A percentile compares a stretch with the other conserved stretches of the same genome.
phyloP scores from a whole-genome alignment of 2,113 vertebrate species.

The Sminthopsis crassicaudata region DNA sequence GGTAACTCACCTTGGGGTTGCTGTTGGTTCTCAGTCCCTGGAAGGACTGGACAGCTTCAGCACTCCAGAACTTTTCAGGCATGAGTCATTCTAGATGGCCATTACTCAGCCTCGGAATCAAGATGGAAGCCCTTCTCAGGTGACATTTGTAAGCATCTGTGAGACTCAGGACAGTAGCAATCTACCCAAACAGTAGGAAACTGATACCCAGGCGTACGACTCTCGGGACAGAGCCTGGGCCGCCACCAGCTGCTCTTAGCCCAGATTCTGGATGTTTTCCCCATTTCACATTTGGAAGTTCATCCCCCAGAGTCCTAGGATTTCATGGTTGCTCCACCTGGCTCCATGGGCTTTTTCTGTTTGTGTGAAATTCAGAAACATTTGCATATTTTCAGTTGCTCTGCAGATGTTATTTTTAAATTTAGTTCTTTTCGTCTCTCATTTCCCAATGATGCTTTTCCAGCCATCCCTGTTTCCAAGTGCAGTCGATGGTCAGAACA shows the following conservation, averaged over 20 bases:
- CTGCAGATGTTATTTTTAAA: neutral
- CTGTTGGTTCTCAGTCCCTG: neutral
- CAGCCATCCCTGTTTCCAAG: neutral
- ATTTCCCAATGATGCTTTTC: neutral
- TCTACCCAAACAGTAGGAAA: neutral
- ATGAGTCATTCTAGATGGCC: neutral
- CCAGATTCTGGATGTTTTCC: neutral
- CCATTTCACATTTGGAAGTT: neutral
- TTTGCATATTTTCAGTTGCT: slow-evolving; percentile 29
- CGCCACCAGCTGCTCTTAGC: too few species aligned
- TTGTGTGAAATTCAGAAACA: neutral
- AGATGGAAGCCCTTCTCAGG: neutral
- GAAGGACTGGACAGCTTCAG: neutral
- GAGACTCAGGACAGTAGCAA: neutral
- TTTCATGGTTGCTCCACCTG: neutral
- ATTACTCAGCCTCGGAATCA: neutral
- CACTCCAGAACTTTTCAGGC: neutral
- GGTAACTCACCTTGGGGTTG: neutral
- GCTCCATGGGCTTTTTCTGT: neutral
- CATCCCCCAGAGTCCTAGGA: neutral
- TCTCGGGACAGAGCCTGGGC: neutral
- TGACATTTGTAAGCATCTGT: neutral
- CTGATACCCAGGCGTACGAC: neutral
- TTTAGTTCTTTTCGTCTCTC: neutral
- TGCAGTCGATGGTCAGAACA: neutral